Evolutionary conservation across 2,888 invertebrate species (phyloP).

Genomic region (Harpalus rufipes): DNA sequence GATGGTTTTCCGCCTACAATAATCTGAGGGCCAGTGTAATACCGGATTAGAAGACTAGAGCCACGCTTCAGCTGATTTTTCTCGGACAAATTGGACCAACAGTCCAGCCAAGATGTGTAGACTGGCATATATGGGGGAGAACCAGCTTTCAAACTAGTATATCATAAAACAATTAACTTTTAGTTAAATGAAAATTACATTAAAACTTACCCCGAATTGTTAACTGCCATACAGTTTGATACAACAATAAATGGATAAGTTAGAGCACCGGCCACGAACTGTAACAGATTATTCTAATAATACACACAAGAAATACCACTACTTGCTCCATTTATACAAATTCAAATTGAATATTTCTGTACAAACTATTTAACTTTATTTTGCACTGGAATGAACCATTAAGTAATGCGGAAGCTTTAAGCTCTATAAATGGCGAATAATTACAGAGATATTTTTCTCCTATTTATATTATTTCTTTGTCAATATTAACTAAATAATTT

Average conservation of each 20-base stretch:
- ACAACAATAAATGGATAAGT: constrained; percentile 97
- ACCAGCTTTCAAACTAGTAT: constrained; percentile 86
- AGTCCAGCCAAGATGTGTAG: constrained; percentile 89
- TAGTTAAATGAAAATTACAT: constrained; percentile 2
- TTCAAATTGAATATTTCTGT: too few species aligned
- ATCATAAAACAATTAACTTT: background rate
- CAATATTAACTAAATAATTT: too few species aligned
- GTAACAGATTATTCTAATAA: constrained; percentile 70
- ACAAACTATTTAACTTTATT: too few species aligned
- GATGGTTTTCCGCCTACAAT: constrained; percentile 73
- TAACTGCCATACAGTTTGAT: constrained; percentile 93
- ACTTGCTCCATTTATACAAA: too few species aligned
- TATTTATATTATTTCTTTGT: too few species aligned
- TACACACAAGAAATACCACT: background rate
- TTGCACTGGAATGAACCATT: too few species aligned
- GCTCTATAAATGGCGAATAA: too few species aligned
- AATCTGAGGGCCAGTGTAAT: constrained; percentile 80
- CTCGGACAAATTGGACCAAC: constrained; percentile 88
- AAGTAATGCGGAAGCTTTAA: too few species aligned
- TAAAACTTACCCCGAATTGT: constrained; percentile 83
- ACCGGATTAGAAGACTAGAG: constrained; percentile 89
- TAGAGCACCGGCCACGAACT: constrained; percentile 89
- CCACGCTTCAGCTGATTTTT: constrained; percentile 92
- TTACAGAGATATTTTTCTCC: too few species aligned
- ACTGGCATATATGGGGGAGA: constrained; percentile 91